Base-by-base conservation (phyloP, 2,113 vertebrate species). In the Dolichallabes microphthalmus region DNA sequence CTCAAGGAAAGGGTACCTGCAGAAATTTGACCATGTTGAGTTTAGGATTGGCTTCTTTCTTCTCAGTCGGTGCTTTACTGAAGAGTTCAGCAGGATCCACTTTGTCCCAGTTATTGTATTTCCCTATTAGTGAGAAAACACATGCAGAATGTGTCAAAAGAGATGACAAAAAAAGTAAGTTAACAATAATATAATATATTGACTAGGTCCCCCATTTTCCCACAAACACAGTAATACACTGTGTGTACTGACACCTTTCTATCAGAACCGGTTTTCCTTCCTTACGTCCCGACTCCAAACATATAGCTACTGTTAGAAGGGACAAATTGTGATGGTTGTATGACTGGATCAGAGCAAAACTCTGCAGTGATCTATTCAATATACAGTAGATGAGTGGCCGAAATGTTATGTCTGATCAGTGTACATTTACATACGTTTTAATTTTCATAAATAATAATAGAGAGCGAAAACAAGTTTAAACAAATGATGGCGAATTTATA, bases 21-120 rank as follows among this genome's bases (percentile, higher is more conserved):
- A 99, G 94, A 92, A 98, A 99, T 92, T 98, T 98, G 90, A 98
- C 96, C 97, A 99, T 97, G 91, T 92, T 98, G 87, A 99, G 94
- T 92, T 99, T 99, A n/a, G 98, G 97, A 91, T 97, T 99, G 76
- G 97, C 98, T 90, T 99, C 98, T 90, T 99, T 99, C 92, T 99
- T 99, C 92, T 99, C 98, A 5, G 98, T 99, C 0, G 97, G 98
- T 75, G 98, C 98, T 93, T 97, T 97, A 87, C 97, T 99, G 88
- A 99, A 99, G 39, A 99, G 96, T 86, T 99, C 98, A 69, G 96
- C 98, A 0, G 98, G 98, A 86, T 99, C 98, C 85, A 99, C 98
- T 90, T 98, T 97, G 89, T 99, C 98, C 98, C 98, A 99, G 89
- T 97, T 98, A 91, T 98, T 99, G 61, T 98, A 99, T 86, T 98